Evolutionary conservation across 2,888 invertebrate species (phyloP).

Genomic region (Athalia cordata): DNA sequence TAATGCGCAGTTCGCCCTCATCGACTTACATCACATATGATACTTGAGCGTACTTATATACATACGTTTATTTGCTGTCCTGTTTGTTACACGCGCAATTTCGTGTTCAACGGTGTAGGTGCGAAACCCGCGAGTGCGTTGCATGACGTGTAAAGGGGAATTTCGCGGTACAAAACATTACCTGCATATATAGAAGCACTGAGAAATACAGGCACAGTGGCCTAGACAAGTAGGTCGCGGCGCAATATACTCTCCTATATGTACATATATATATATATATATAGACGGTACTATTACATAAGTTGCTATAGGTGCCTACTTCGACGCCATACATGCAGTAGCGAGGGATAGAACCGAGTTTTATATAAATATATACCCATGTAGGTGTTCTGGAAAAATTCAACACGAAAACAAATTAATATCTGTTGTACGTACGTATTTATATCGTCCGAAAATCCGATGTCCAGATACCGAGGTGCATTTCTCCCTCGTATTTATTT

Average conservation of each 20-base stretch:
- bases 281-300: conserved; percentile 60
- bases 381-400: too few relatives aligned
- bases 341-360: conserved; percentile 46
- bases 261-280: conserved; percentile 46
- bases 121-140: conserved; percentile 16
- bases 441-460: too few relatives aligned
- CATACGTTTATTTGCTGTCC: neutral
- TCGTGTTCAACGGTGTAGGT: conserved; percentile 8
- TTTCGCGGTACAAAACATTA: conserved; percentile 54
- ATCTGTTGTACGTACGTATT: too few relatives aligned
- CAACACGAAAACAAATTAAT: neutral
- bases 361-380: too few relatives aligned
- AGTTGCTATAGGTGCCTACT: conserved; percentile 57
- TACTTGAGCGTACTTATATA: neutral
- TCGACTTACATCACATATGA: neutral
- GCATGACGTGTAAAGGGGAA: conserved; percentile 46
- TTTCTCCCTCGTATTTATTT: too few relatives aligned
- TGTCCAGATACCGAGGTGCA: too few relatives aligned
- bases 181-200: conserved; percentile 55
- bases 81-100: neutral
- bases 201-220: conserved; percentile 66
- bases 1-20: conserved; percentile 36
- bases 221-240: conserved; percentile 72
- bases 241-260: conserved; percentile 63
- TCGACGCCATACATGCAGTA: conserved; percentile 53